Percentiles rank a stretch among this genome's conserved stretches.
Conservation (phyloP, 2,113 vertebrate species). For the Leptobrachium ailaonicum region DNA sequence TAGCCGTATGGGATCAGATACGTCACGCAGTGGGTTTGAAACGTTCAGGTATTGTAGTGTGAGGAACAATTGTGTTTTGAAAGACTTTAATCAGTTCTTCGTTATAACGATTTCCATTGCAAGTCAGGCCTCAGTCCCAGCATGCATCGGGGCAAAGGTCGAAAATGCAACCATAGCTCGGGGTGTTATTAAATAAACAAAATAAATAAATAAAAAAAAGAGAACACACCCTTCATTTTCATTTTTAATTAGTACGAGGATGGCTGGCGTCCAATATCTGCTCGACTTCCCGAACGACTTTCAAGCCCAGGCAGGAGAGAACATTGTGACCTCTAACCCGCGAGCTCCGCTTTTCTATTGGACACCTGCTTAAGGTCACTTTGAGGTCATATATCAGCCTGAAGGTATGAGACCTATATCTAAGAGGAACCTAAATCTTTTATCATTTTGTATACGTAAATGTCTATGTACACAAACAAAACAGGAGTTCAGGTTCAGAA, state of each 20-base stretch:
- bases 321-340: constrained; percentile 24
- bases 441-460: background rate
- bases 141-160: constrained; percentile 35
- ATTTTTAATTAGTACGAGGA: constrained; percentile 30
- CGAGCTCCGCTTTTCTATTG: constrained; percentile 15
- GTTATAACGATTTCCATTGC: background rate
- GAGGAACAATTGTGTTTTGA: too few species aligned
- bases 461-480: background rate
- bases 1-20: too few species aligned
- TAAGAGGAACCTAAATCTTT: background rate
- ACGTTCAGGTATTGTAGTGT: too few species aligned
- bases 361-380: constrained; percentile 19
- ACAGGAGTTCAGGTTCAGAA: background rate
- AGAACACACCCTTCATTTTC: constrained; percentile 34
- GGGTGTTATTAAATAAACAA: constrained; percentile 19
- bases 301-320: constrained; percentile 30
- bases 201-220: background rate
- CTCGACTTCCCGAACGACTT: background rate
- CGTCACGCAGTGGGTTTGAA: too few species aligned
- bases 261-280: constrained; percentile 8
- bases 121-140: constrained; percentile 6
- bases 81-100: too few species aligned
- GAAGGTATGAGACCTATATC: background rate
- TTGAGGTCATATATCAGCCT: constrained; percentile 29
- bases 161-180: constrained; percentile 27